These are phyloP conservation scores for Chaetops frenatus DNA, from an alignment of 2,113 vertebrate species.

Conservation along the genomic window DNA sequence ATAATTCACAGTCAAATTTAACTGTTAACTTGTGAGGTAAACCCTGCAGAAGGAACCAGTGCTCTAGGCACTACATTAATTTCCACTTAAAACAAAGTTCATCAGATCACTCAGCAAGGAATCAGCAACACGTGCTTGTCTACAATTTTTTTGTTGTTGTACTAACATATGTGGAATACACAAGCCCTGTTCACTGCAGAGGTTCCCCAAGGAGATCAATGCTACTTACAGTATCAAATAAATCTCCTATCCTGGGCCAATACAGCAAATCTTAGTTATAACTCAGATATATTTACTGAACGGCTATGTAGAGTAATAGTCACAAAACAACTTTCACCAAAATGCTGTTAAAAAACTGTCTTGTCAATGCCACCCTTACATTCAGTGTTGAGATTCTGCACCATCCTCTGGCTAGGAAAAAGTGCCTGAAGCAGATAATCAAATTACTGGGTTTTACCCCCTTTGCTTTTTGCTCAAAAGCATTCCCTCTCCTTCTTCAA, in stretches of 20 bases:
- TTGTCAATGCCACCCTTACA: background rate
- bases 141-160: background rate
- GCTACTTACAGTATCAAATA: background rate
- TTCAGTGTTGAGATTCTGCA: background rate
- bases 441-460: background rate
- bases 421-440: background rate
- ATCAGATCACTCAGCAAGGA: background rate
- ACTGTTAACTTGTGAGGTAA: background rate
- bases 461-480: background rate
- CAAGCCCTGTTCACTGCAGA: background rate
- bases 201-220: background rate
- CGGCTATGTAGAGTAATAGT: background rate
- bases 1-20: background rate
- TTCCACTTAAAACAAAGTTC: background rate
- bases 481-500: background rate
- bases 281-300: background rate
- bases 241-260: background rate
- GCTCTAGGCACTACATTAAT: background rate
- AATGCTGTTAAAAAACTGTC: background rate
- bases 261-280: background rate
- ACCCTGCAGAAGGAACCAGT: background rate
- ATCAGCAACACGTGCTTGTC: background rate
- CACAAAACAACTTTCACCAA: background rate
- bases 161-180: background rate
- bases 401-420: background rate